Evolutionary conservation across 92 coral and sea anemone genomes (phyloP), one percentile per base, ranked within the genome.

Genomic region (Porites rus): DNA sequence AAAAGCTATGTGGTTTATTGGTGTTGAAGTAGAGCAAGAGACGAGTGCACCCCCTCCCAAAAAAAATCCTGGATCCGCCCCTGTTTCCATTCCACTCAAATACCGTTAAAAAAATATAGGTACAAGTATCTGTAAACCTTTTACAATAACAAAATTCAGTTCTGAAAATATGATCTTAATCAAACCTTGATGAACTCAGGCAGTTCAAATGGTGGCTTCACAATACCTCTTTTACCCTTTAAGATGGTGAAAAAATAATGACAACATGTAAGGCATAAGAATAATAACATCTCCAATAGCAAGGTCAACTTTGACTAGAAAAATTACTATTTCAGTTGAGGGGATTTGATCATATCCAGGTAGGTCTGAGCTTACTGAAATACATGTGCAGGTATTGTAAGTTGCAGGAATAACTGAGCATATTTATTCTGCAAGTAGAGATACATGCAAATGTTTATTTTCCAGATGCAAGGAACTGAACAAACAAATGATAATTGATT

Each of bases 121-220:
- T 38, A 3, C 46, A 38, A 0, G 46, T 38, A 38, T 38, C 46
- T 38, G 46, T 38, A 38, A 38, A 56, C 61, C 12, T 8, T 11
- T 14, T 11, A 1, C 4, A 56, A 56, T 56, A 10, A 10, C 16
- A 56, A 10, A 10, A 8, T 56, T 56, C 61, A 56, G 61, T 8
- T 6, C 21, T 51, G 53, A 54, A 28, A n/a, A 56, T 8, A 56
- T 56, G 2, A 56, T 56, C 16, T 65, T 20, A 71, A 63, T 64
- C 85, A 79, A 64, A 97, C 99, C 96, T 97, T 96, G 24, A 97
- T 97, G 62, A 97, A 97, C 69, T 97, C 99, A 82, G 99, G 99
- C 62, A 97, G 90, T 76, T 97, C 98, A 92, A 95, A 97, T 38
- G 99, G 98, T 60, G 99, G 97, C 88, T 97, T 97, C 59, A 97